Base-by-base conservation (phyloP, 2,888 invertebrate species). In the Sturmia bella region DNA sequence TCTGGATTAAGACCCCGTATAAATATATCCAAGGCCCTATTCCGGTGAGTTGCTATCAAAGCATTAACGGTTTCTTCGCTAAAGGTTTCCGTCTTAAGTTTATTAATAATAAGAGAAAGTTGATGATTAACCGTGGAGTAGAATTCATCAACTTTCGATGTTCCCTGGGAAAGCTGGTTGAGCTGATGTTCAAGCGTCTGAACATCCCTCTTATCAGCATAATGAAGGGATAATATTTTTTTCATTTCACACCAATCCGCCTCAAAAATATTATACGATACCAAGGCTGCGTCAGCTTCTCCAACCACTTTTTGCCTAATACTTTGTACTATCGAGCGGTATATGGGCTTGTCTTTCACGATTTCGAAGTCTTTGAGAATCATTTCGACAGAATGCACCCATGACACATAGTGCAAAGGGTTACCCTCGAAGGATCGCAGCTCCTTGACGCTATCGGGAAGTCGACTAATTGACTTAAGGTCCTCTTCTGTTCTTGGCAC, bases 161-260 rank as follows among this genome's bases (percentile, higher is more conserved):
- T 70, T 15, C 77, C 64, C 52, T 84, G 85, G 0, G 78, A 41
- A 3, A 85, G 48, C 21, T 75, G 70, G 57, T 69, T 79, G 0
- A 85, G 43, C 57, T 86, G 80, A 50, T 85, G 83, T 50, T 85
- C 76, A 1, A 84, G 41, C 0, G 83, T 84, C 11, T 82, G 63
- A 0, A 84, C 37, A 50, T 85, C 85, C 21, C 83, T 57, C 32
- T 85, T 86, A 24, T 84, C 84, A 0, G 84, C 84, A 37, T 84
- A 84, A n/a, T 84, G 84, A 9, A 85, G 74, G 3, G 83, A 84
- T 7, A 84, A 61, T 19, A 75, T 73, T 56, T 27, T 61, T 85
- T 0, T 27, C 27, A 54, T 13, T 54, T 15, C 7, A 5, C 27
- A n/a, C 27, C 84, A 85, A 13, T 83, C 70, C 6, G 79, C 24